Base-by-base conservation (phyloP, 2,888 invertebrate genomes). In the Coecobrya sp. region DNA sequence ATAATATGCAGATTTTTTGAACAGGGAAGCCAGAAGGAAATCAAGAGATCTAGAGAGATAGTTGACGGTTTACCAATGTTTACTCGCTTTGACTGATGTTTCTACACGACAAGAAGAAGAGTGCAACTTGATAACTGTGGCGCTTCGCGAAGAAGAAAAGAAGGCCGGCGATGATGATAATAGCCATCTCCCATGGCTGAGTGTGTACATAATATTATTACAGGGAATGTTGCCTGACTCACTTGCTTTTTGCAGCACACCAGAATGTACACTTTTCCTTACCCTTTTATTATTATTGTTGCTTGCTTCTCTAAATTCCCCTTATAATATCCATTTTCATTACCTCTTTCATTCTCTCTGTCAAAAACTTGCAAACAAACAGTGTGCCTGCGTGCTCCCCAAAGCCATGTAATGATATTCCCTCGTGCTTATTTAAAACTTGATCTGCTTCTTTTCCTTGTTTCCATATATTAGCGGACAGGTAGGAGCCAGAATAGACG, bases 401-500 rank as follows among this genome's bases (percentile, higher is more conserved):
- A 86, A 59, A 85, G 90, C 86, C 25, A 27, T 88, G 79, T 87
- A 79, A 70, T 85, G 65, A 86, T 91, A 91, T 86, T 91, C 70
- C 91, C 91, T 91, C 91, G 91, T 91, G 91, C 91, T 91, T 91
- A 91, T 91, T 91, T 91, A 91, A 91, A 91, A 91, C 91, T 91
- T 91, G 91, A 91, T 91, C 91, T 91, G 91, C 81, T 91, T 82
- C 81, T 79, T 86, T 79, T 79, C 49, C 79, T 52, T 79, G 49
- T 52, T 52, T 85, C 76, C 86, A 86, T 86, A 76, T 85, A 36
- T 55, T 36, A 49, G 27, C 25, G 76, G 59, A 52, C 13, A 81
- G 68, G 25, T 59, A 65, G 79, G 36, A 86, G 68, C 65, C 65
- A 65, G 42, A 82, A 49, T 16, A 27, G 81, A 59, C 19, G 42